Percentiles rank a stretch among this genome's conserved stretches.
phyloP scores from a whole-genome alignment of 1,140 invertebrate species.

The Nautilus pompilius region DNA sequence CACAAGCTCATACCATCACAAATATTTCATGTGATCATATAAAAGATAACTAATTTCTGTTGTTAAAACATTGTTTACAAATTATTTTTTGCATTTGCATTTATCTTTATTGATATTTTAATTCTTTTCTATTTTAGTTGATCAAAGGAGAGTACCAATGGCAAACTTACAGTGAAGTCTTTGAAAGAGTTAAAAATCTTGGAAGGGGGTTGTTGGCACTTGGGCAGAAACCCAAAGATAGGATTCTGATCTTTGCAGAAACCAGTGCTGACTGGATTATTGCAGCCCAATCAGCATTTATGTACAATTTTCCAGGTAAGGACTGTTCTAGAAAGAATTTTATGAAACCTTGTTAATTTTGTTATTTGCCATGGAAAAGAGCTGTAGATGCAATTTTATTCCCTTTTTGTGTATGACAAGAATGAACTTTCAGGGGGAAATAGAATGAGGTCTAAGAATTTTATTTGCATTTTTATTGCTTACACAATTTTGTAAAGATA shows the following conservation, averaged over 20 bases:
- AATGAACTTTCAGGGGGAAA: no score
- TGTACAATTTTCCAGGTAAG: conserved; percentile 79
- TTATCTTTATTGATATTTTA: neutral
- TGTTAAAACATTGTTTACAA: no score
- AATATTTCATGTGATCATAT: no score
- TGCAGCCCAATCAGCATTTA: conserved; percentile 89
- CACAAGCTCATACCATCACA: no score
- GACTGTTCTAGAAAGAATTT: no score
- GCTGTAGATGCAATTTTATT: no score
- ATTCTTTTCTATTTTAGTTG: conserved; percentile 43
- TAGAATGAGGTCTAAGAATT: neutral
- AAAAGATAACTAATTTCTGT: no score
- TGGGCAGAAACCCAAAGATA: conserved; percentile 65
- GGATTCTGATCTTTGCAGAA: conserved; percentile 93
- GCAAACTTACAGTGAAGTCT: conserved; percentile 80
- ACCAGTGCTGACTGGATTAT: conserved; percentile 97
- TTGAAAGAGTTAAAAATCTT: conserved; percentile 71
- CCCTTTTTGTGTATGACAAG: no score
- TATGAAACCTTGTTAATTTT: no score
- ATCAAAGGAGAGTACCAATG: conserved; percentile 75
- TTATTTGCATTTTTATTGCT: no score
- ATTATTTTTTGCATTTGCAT: neutral
- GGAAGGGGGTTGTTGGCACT: conserved; percentile 57
- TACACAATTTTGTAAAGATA: no score
- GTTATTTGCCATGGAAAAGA: no score